Conservation (phyloP, 2,888 invertebrate species). For the Phortica okadai region DNA sequence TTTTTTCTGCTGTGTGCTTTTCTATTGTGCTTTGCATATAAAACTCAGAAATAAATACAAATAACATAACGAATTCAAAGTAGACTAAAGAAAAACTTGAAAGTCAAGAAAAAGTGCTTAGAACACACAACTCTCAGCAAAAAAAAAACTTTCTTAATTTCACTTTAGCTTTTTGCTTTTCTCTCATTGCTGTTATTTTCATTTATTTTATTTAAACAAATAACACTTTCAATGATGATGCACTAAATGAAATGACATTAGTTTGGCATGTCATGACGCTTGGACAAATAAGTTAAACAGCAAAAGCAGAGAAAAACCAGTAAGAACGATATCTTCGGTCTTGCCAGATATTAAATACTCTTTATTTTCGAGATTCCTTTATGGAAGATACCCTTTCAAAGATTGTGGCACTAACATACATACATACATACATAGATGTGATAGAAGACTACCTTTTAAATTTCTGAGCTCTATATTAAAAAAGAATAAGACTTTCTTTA, state of each 20-base stretch:
- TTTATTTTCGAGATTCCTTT: no score
- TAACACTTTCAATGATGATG: slow-evolving; percentile 25
- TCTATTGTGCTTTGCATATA: slow-evolving; percentile 44
- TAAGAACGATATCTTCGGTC: neutral
- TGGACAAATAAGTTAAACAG: neutral
- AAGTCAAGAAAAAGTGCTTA: slow-evolving; percentile 5
- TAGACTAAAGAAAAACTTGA: slow-evolving; percentile 1
- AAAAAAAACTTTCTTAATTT: slow-evolving; percentile 14
- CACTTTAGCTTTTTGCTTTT: neutral
- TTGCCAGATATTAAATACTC: no score
- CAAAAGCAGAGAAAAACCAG: neutral
- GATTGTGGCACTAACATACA: no score
- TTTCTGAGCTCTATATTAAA: neutral
- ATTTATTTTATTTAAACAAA: neutral
- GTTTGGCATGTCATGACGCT: slow-evolving; percentile 7
- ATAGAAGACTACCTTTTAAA: no score
- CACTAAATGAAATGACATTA: slow-evolving; percentile 25
- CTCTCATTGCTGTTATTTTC: neutral
- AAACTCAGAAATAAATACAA: slow-evolving; percentile 9
- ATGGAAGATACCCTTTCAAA: no score
- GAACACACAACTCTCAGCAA: neutral
- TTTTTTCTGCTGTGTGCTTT: slow-evolving; percentile 39
- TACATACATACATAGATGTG: neutral
- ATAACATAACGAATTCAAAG: neutral
- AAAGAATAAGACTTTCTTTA: no score